Evolutionary conservation across 2,797 vertebrate species (phyloP).

Genomic region (Ctenopoma kingsleyae): DNA sequence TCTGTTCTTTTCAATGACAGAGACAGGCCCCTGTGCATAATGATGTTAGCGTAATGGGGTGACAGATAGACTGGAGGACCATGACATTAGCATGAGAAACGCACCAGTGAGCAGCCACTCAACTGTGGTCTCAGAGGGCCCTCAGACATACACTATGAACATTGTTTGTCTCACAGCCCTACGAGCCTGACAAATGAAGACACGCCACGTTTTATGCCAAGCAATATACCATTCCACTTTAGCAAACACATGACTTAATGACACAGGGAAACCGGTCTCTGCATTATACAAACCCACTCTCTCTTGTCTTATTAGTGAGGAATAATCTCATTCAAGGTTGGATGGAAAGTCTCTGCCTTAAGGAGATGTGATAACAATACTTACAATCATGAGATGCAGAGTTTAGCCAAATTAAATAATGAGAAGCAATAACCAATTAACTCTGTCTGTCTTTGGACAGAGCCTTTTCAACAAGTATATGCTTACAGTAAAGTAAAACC

Average conservation of each 20-base stretch:
- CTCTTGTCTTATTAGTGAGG: slow-evolving; percentile 71
- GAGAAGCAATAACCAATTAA: slow-evolving; percentile 23
- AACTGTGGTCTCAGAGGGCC: slow-evolving; percentile 83
- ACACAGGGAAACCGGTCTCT: slow-evolving; percentile 53
- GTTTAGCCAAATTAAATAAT: slow-evolving; percentile 32
- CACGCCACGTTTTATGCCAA: slow-evolving; percentile 73
- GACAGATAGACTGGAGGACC: slow-evolving; percentile 86
- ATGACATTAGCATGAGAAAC: slow-evolving; percentile 88
- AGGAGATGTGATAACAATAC: slow-evolving; percentile 31
- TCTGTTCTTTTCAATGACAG: slow-evolving; percentile 82
- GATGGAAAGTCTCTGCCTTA: slow-evolving; percentile 40
- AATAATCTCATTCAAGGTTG: slow-evolving; percentile 62
- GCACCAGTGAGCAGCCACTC: slow-evolving; percentile 86
- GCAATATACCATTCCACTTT: slow-evolving; percentile 79
- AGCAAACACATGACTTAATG: slow-evolving; percentile 79
- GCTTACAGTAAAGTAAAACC: slow-evolving; percentile 34
- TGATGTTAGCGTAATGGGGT: slow-evolving; percentile 87
- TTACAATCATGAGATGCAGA: slow-evolving; percentile 22
- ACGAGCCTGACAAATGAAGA: slow-evolving; percentile 83
- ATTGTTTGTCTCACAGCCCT: slow-evolving; percentile 76
- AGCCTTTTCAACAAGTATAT: slow-evolving; percentile 38
- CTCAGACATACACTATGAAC: slow-evolving; percentile 76
- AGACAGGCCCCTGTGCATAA: slow-evolving; percentile 86
- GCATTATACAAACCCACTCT: slow-evolving; percentile 57
- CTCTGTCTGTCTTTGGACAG: slow-evolving; percentile 4